phyloP scores from a whole-genome alignment of 2,888 invertebrate species.

The Neocrepidodera transversa region DNA sequence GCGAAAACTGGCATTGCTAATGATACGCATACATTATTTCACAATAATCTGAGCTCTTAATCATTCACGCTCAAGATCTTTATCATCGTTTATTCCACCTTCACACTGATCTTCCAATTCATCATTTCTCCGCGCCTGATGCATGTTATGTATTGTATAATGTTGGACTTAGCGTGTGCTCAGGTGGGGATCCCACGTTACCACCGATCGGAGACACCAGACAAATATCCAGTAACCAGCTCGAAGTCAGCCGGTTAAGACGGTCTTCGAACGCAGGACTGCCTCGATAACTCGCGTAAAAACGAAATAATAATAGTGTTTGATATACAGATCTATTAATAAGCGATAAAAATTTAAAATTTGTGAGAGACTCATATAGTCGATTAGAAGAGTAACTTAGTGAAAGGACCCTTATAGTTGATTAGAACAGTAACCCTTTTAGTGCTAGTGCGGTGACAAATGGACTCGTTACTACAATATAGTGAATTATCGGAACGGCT shows the following conservation, averaged over 20 bases:
- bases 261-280: constrained; percentile 12
- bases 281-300: constrained; percentile 18
- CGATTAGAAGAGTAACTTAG: constrained; percentile 36
- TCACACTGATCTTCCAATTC: constrained; percentile 53
- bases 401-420: constrained; percentile 5
- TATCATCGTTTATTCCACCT: constrained; percentile 53
- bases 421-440: constrained; percentile 8
- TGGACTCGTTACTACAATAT: constrained; percentile 53
- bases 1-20: constrained; percentile 39
- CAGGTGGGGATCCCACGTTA: constrained; percentile 46
- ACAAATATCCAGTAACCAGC: constrained; percentile 53
- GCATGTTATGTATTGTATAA: constrained; percentile 47
- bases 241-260: constrained; percentile 51
- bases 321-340: too few relatives aligned
- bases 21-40: constrained; percentile 49
- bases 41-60: constrained; percentile 52
- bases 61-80: constrained; percentile 52
- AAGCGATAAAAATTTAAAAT: too few relatives aligned
- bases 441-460: constrained; percentile 35
- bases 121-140: constrained; percentile 52
- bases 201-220: constrained; percentile 41
- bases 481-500: constrained; percentile 56
- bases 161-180: constrained; percentile 51
- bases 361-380: constrained; percentile 38
- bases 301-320: too few relatives aligned